A percentile compares a stretch with the other conserved stretches of the same genome.
Evolutionary conservation across 2,113 vertebrate species (phyloP).

Genomic region (Isurus oxyrinchus): DNA sequence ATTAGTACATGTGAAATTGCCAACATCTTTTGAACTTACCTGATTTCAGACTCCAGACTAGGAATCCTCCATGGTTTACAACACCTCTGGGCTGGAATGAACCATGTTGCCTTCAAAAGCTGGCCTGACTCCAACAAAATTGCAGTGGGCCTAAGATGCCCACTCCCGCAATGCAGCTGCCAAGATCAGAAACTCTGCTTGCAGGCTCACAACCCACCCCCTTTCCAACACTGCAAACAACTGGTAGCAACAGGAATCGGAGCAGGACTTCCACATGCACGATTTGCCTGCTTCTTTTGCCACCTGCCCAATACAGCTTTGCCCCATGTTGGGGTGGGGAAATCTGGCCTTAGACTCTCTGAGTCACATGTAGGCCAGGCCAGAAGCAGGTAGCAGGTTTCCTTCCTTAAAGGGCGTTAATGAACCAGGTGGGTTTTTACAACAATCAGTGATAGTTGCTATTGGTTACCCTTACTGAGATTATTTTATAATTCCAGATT

Average conservation of each 20-base stretch:
- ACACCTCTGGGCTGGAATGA: too few relatives aligned
- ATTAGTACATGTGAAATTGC: not conserved
- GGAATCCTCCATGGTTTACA: not conserved
- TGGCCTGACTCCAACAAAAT: not conserved
- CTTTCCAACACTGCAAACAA: not conserved
- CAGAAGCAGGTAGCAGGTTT: too few relatives aligned
- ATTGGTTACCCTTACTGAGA: too few relatives aligned
- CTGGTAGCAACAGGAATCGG: not conserved
- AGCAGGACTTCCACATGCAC: not conserved
- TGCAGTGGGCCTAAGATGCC: not conserved
- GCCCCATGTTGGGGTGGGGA: not conserved
- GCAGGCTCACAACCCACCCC: not conserved
- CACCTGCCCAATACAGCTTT: too few relatives aligned
- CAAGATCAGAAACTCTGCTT: not conserved
- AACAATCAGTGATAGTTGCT: too few relatives aligned
- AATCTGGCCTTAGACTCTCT: not conserved
- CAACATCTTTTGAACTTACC: not conserved
- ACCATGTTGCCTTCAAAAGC: not conserved
- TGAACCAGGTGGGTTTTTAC: too few relatives aligned
- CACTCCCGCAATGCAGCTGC: not conserved
- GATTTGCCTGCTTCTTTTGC: not conserved
- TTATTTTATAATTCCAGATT: too few relatives aligned
- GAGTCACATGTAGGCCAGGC: too few relatives aligned
- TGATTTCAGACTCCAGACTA: not conserved
- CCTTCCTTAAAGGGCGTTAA: too few relatives aligned